phyloP scores from a whole-genome alignment of 2,797 vertebrate species.

The Morus bassanus region DNA sequence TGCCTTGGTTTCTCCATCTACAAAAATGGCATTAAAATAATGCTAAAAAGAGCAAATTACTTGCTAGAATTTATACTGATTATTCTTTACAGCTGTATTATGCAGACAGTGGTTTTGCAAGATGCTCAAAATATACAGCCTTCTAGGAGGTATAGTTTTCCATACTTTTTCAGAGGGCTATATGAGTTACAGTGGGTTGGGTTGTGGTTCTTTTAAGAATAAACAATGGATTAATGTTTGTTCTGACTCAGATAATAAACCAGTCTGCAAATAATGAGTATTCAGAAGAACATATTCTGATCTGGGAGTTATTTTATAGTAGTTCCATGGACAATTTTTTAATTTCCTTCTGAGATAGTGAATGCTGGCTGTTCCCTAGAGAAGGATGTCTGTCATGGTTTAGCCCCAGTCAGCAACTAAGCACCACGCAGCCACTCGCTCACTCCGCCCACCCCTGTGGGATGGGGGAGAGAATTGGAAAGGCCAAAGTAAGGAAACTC shows the following conservation, averaged over 20 bases:
- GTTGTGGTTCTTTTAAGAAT: background rate
- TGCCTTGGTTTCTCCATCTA: background rate
- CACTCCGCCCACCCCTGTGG: too few relatives aligned
- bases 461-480: too few relatives aligned
- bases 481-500: too few relatives aligned
- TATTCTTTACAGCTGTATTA: background rate
- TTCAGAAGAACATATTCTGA: background rate
- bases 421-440: too few relatives aligned
- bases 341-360: background rate
- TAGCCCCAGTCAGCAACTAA: too few relatives aligned
- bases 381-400: background rate
- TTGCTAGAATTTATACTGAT: background rate
- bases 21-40: background rate
- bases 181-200: background rate
- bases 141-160: background rate
- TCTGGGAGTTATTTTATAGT: background rate
- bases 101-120: background rate
- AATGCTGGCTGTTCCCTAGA: background rate
- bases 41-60: background rate
- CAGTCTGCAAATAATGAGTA: background rate
- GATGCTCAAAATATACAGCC: background rate
- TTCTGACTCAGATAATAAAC: background rate
- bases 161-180: background rate
- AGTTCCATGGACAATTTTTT: background rate
- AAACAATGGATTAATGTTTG: background rate